A percentile compares a stretch with the other conserved stretches of the same genome.
phyloP scores from a whole-genome alignment of 2,113 vertebrate genomes.

The Misgurnus anguillicaudatus region DNA sequence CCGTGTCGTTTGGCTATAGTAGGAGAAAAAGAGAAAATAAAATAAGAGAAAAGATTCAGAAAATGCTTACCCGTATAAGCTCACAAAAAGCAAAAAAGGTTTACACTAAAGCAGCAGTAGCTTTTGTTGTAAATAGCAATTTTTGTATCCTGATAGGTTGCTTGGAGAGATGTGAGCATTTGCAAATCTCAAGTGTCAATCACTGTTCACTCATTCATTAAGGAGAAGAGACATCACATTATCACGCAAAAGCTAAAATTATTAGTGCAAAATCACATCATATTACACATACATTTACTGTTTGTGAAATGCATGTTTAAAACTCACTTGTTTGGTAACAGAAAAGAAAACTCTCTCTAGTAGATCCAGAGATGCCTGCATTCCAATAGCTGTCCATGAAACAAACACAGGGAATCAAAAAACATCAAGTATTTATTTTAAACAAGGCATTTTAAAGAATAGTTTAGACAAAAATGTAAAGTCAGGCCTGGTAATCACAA shows the following conservation, averaged over 20 bases:
- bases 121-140: not conserved
- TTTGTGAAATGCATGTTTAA: not conserved
- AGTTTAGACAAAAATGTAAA: not conserved
- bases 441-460: not conserved
- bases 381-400: constrained; percentile 47
- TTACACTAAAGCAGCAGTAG: not conserved
- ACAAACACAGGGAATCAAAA: not conserved
- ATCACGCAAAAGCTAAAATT: not conserved
- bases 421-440: too few relatives aligned
- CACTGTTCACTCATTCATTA: not conserved
- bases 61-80: not conserved
- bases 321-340: constrained; percentile 48
- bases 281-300: not conserved
- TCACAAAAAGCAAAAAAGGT: not conserved
- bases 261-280: not conserved
- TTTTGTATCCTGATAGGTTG: not conserved
- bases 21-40: constrained; percentile 1
- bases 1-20: constrained; percentile 48
- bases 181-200: constrained; percentile 10
- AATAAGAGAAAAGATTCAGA: not conserved
- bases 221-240: not conserved
- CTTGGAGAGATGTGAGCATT: constrained; percentile 4
- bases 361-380: constrained; percentile 49
- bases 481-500: not conserved
- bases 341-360: constrained; percentile 44